Percentiles rank a stretch among this genome's conserved stretches.
These are phyloP conservation scores for Myioborus miniatus DNA, from an alignment of 2,797 vertebrate species.

Conservation along the genomic window DNA sequence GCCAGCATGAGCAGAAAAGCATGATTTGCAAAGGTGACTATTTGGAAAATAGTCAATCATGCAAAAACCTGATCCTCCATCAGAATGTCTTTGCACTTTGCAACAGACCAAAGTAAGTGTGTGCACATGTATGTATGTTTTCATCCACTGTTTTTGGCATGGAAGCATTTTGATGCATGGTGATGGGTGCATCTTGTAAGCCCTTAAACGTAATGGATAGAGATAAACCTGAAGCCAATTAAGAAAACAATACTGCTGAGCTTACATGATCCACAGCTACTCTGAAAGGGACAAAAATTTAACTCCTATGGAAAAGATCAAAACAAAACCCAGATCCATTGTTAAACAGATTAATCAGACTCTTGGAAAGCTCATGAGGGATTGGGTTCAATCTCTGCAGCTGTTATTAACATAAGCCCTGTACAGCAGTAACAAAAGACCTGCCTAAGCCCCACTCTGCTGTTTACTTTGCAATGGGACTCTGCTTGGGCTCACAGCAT, in stretches of 20 bases:
- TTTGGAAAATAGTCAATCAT: background rate
- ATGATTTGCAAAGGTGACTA: background rate
- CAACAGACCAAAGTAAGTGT: background rate
- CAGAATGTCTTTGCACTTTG: background rate
- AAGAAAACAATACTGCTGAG: background rate
- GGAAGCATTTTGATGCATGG: constrained; percentile 1
- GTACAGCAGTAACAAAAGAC: constrained; percentile 6
- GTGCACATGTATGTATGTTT: background rate
- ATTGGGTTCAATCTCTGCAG: constrained; percentile 32
- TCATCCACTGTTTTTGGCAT: background rate
- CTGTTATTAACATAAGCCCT: background rate
- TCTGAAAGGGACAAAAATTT: constrained; percentile 4
- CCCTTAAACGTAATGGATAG: background rate
- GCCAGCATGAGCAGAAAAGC: background rate
- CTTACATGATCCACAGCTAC: background rate
- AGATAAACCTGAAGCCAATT: background rate
- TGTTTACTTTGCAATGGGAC: background rate
- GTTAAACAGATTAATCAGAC: constrained; percentile 34
- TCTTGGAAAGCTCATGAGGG: constrained; percentile 11
- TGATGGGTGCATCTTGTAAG: background rate
- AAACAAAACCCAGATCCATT: constrained; percentile 15
- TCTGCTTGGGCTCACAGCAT: background rate
- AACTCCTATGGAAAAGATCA: constrained; percentile 1
- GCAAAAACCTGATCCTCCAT: background rate
- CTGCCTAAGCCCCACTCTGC: background rate